Percentiles rank a stretch among this genome's conserved stretches.
phyloP scores from a whole-genome alignment of 2,113 vertebrate genomes.

The Aleadryas rufinucha region DNA sequence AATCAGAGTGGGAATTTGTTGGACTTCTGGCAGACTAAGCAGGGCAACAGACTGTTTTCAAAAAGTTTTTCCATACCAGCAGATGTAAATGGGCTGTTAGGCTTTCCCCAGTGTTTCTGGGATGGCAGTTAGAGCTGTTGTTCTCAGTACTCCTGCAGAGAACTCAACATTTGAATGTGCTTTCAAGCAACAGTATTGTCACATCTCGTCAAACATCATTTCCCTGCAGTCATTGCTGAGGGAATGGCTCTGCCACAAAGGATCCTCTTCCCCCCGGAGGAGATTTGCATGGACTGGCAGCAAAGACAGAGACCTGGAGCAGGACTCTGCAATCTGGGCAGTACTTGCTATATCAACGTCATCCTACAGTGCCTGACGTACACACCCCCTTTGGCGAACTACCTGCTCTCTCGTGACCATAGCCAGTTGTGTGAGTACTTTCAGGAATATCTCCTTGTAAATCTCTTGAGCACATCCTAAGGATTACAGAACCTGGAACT shows the following conservation, averaged over 20 bases:
- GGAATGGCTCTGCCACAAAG: slow-evolving; percentile 83
- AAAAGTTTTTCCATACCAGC: neutral
- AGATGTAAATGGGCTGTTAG: neutral
- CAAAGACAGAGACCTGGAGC: slow-evolving; percentile 84
- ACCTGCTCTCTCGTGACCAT: neutral
- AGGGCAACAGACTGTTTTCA: neutral
- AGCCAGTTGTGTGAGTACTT: neutral
- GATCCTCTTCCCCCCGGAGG: slow-evolving; percentile 82
- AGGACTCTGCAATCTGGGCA: slow-evolving; percentile 89
- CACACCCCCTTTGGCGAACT: slow-evolving; percentile 72
- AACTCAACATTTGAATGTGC: neutral
- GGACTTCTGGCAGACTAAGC: neutral
- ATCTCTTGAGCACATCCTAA: neutral
- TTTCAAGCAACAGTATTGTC: neutral
- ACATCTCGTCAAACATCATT: neutral
- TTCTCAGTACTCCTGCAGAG: neutral
- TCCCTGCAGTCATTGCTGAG: slow-evolving; percentile 67
- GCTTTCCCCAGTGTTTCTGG: neutral
- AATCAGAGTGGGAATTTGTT: neutral
- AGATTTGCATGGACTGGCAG: slow-evolving; percentile 86
- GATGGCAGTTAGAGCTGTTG: neutral
- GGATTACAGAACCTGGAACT: neutral
- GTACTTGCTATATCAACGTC: slow-evolving; percentile 89
- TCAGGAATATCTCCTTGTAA: neutral
- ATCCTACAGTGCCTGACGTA: slow-evolving; percentile 91